Evolutionary conservation across 2,113 vertebrate species (phyloP).

Genomic region (rat (Rattus norvegicus)): GRCr8 NC_086019.1:47960501-47961000

Average conservation of each 20-base stretch:
- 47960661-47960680: neutral
- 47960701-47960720: neutral
- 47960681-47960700: neutral
- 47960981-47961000: neutral
- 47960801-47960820: neutral
- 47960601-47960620: neutral
- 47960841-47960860: neutral
- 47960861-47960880: neutral
- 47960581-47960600: neutral
- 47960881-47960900: neutral
- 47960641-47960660: neutral
- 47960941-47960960: neutral
- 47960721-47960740: neutral
- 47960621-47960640: neutral
- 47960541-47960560: neutral
- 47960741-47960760: neutral
- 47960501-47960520: neutral
- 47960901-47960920: neutral
- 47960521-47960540: neutral
- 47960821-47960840: fast-evolving
- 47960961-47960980: neutral
- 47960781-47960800: neutral
- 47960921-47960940: neutral
- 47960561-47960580: neutral
- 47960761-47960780: neutral